Base-by-base conservation (phyloP, 2,888 invertebrate species). In the Alsophila aescularia region DNA sequence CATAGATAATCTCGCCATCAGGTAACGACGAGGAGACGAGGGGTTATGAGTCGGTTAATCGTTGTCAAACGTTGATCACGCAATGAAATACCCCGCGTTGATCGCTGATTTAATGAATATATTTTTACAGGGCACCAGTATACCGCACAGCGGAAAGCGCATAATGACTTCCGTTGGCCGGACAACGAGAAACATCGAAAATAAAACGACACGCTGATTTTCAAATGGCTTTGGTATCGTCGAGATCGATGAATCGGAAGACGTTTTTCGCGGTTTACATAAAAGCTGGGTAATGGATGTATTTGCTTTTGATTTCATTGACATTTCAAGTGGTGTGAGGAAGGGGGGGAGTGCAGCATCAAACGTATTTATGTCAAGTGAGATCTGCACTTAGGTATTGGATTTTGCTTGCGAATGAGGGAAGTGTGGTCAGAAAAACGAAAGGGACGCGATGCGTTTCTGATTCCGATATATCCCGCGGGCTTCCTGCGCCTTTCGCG, bases 131-230 rank as follows among this genome's bases (percentile, higher is more conserved):
- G 79, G 75, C 82, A 79, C 62, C 77, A 82, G 77, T 81, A 86
- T 81, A 76, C 69, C 73, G 79, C 69, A 73, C 82, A 77, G 77
- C 87, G 87, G 87, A 87, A 88, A 90, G 81, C 83, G 90, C 83
- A 90, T 91, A 90, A 91, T 90, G 85, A 90, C 81, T 90, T 90
- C 90, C 90, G 87, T 72, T 80, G 77, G 73, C 57, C 75, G 73
- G 77, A 77, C 81, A 76, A 75, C 79, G 80, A 85, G 84, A 83
- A 86, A 82, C 81, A 80, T 79, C 79, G 66, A 86, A 86, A 87
- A 84, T 82, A 85, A 85, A 86, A 83, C 73, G 60, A 72, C 64
- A 60, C 61, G 64, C 62, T 53, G 64, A 72, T 72, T 70, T 56
- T 63, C 58, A 66, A 69, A 61, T 45, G 57, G 60, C 56, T 66